These are phyloP conservation scores for Antigone vipio DNA, from an alignment of 2,113 vertebrate species.

Conservation along the genomic window DNA sequence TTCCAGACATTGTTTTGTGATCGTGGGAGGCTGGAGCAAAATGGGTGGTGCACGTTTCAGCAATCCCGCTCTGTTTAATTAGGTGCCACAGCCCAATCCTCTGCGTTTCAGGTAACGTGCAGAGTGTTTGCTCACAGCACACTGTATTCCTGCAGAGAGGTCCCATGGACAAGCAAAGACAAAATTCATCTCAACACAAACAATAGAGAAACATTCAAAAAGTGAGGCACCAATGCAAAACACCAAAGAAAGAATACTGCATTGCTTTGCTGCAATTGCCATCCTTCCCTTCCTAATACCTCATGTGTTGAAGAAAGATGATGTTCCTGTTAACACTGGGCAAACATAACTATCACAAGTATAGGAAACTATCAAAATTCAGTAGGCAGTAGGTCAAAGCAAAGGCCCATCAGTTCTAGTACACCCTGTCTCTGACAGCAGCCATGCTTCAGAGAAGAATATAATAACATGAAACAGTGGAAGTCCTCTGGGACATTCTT, in stretches of 20 bases:
- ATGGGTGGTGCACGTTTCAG: constrained; percentile 36
- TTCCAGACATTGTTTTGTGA: constrained; percentile 45
- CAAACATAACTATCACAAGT: neutral
- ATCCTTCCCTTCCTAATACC: neutral
- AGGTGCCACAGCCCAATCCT: constrained; percentile 17
- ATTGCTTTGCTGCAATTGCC: neutral
- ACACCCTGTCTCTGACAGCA: neutral
- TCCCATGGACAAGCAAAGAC: neutral
- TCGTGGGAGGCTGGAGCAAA: constrained; percentile 48
- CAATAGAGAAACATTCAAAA: rapidly evolving
- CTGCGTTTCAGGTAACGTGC: neutral
- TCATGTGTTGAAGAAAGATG: neutral
- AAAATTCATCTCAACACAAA: neutral
- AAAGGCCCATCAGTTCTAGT: neutral
- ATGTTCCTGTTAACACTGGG: neutral
- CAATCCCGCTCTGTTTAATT: constrained; percentile 24
- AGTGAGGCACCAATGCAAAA: neutral
- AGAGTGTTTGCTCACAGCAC: neutral
- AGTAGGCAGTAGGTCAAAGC: neutral
- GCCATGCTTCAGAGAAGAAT: neutral
- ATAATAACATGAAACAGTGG: neutral
- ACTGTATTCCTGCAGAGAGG: neutral
- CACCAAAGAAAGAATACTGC: neutral
- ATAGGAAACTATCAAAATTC: neutral
- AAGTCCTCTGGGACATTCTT: neutral